These are phyloP conservation scores for Tricholauxania praeusta DNA, from an alignment of 2,888 invertebrate genomes.

Conservation along the genomic window DNA sequence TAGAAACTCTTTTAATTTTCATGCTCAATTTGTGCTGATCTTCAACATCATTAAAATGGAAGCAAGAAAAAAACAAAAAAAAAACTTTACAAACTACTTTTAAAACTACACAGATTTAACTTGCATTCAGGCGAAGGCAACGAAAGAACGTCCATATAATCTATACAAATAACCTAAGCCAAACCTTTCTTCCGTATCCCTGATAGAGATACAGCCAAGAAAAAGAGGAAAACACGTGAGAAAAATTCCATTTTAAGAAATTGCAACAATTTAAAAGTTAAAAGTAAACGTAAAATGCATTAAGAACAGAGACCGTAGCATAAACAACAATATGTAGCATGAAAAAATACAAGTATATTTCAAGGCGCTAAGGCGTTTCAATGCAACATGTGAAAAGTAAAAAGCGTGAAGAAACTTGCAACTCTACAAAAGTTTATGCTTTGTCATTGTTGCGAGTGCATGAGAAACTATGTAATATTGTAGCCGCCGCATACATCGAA, in stretches of 20 bases:
- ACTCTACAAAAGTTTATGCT: slow-evolving; percentile 8
- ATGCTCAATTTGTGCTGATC: slow-evolving; percentile 17
- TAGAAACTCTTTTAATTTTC: slow-evolving; percentile 24
- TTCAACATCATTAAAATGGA: slow-evolving; percentile 29
- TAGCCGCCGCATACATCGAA: background rate
- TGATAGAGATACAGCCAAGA: too few relatives aligned
- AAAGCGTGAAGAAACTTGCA: too few relatives aligned
- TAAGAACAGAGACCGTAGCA: background rate
- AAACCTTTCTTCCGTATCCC: too few relatives aligned
- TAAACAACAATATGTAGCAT: background rate
- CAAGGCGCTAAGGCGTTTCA: slow-evolving; percentile 20
- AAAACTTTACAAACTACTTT: too few relatives aligned
- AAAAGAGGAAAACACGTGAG: slow-evolving; percentile 9
- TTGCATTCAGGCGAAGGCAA: too few relatives aligned
- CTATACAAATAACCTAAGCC: too few relatives aligned
- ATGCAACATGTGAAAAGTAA: background rate
- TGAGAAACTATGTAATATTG: slow-evolving; percentile 4
- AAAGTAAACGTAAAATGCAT: slow-evolving; percentile 24
- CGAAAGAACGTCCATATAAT: too few relatives aligned
- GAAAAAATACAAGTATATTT: slow-evolving; percentile 27
- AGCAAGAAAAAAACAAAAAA: background rate
- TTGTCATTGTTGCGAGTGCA: slow-evolving; percentile 17
- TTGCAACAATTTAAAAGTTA: slow-evolving; percentile 25
- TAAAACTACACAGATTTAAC: too few relatives aligned
- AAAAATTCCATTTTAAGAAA: slow-evolving; percentile 27